Base-by-base conservation (phyloP, 2,888 invertebrate genomes). In the Smittia aterrima region DNA sequence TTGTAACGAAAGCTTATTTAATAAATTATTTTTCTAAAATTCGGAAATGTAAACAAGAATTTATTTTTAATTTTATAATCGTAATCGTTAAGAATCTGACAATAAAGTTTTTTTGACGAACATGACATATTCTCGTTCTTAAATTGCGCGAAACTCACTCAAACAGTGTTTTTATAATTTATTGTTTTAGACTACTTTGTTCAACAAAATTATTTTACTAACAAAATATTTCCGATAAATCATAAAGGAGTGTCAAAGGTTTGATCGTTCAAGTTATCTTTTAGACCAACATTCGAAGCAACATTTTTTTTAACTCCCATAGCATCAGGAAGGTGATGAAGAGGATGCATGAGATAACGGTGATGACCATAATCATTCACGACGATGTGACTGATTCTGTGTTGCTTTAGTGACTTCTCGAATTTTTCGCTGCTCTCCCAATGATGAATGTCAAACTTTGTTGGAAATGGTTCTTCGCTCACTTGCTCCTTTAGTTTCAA, bases 371-470 rank as follows among this genome's bases (percentile, higher is more conserved):
- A 6, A 16, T 11, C 53, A n/a, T 47, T 47, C 18, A 32, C 3
- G 53, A 47, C 53, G 11, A 18, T 47, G 32, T 47, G 53, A 47
- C 53, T 47, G 11, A 58, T 58, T 2, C 47, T 27, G 9, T 16
- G 67, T 32, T 25, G 27, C 27, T 70, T 13, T 25, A 54, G 27
- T 18, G 22, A 24, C 22, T 70, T 16, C 27, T 54, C 70, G 13
- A 70, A 70, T 22, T 53, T 70, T 0, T 54, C 54, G 25, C 53
- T 70, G 18, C 53, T 70, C 22, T 70, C 20, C 70, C 70, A 70
- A 1, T 13, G 25, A 18, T 70, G 20, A 4, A 54, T 16, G 27
- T 53, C 27, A 27, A 70, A 70, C 11, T 41, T n/a, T 25, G 32
- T n/a, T 47, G 68, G 47, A 24, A 68, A 68, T 1, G 41, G 22